A percentile compares a stretch with the other conserved stretches of the same genome.
These are phyloP conservation scores for Jaculus jaculus DNA, from an alignment of 2,113 vertebrate species.

Conservation along the genomic window DNA sequence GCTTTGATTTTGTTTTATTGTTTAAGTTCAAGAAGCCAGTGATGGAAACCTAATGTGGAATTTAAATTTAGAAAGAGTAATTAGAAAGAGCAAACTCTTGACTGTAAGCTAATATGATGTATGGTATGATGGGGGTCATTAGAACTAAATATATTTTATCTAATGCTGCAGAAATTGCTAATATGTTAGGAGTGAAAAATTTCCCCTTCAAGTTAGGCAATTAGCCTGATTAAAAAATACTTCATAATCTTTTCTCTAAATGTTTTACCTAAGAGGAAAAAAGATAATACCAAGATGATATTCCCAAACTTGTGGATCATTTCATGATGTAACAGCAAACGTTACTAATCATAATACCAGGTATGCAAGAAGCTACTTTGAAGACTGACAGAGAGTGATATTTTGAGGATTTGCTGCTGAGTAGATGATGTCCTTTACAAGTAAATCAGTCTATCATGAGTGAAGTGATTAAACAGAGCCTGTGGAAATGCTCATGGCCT, in stretches of 20 bases:
- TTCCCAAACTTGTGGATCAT: not conserved
- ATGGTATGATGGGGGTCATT: not conserved
- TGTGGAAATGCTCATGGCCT: not conserved
- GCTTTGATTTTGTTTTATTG: not conserved
- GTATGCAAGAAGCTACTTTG: not conserved
- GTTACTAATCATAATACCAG: not conserved
- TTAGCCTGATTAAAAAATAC: constrained; percentile 1
- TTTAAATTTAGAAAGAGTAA: not conserved
- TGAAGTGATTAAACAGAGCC: not conserved
- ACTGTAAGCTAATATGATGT: not conserved
- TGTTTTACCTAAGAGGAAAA: constrained; percentile 26
- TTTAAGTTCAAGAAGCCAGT: not conserved
- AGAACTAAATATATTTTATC: not conserved
- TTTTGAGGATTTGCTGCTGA: not conserved
- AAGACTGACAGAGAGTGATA: not conserved
- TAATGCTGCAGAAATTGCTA: constrained; percentile 1
- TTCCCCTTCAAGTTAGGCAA: not conserved
- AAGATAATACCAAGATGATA: not conserved
- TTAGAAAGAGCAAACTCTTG: constrained; percentile 1
- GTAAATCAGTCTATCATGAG: constrained; percentile 2
- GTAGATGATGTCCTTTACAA: not conserved
- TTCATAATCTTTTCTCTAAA: not conserved
- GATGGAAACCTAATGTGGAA: not conserved
- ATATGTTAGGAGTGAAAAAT: not conserved
- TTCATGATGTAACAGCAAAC: not conserved